Percentiles rank a stretch among this genome's conserved stretches.
Conservation (phyloP, 2,797 vertebrate species). For the Eurystomus glaucurus region DNA sequence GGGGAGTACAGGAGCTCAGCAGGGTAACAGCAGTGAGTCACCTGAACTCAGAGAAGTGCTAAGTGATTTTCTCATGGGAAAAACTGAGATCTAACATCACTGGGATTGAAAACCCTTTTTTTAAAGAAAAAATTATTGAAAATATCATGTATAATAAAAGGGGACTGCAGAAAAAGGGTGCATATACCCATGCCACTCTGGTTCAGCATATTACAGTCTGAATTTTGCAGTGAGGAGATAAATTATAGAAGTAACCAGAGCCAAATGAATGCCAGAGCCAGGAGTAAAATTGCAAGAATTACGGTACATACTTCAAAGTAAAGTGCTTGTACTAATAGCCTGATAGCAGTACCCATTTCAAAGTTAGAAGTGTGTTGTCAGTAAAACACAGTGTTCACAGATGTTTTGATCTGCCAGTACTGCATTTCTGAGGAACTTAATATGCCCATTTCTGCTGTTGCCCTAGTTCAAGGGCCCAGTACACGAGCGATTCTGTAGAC, state of each 20-base stretch:
- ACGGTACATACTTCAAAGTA: conserved; percentile 59
- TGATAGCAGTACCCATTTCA: conserved; percentile 38
- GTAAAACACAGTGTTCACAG: conserved; percentile 42
- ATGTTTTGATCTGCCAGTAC: conserved; percentile 49
- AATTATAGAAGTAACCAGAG: conserved; percentile 39
- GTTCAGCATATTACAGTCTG: not conserved
- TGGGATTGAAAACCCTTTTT: not conserved
- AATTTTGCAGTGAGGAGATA: not conserved
- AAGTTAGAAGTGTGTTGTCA: conserved; percentile 48
- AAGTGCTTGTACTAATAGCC: conserved; percentile 51
- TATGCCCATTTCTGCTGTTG: not conserved
- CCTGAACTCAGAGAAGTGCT: conserved; percentile 45
- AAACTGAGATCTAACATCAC: conserved; percentile 33
- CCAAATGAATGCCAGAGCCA: not conserved
- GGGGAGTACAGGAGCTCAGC: conserved; percentile 37
- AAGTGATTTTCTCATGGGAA: conserved; percentile 76
- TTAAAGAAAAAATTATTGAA: not conserved
- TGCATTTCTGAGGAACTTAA: conserved; percentile 44
- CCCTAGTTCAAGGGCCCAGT: not conserved
- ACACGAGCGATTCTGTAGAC: not conserved
- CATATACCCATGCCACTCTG: rapidly evolving
- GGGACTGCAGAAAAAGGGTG: not conserved
- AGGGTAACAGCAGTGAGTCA: conserved; percentile 71
- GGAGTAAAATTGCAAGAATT: conserved; percentile 36
- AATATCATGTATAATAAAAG: not conserved